Evolutionary conservation across 1,140 invertebrate species (phyloP).

Genomic region (Homalodisca vitripennis): DNA sequence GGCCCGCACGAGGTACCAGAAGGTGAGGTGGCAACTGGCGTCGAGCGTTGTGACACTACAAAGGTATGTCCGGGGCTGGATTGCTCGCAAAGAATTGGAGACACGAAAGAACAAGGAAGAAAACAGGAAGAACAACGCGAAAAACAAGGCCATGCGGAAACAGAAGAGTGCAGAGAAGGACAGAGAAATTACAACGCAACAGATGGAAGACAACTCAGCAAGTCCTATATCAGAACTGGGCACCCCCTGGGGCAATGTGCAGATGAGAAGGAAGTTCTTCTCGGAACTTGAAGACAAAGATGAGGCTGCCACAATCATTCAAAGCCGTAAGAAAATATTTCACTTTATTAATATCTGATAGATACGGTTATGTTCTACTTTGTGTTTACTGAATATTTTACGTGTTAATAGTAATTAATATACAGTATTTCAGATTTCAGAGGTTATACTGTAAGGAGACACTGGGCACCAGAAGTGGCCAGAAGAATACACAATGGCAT

Average conservation of each 20-base stretch:
- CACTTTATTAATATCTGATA: too few relatives aligned
- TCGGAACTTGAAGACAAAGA: conserved; percentile 44
- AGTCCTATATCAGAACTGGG: neutral
- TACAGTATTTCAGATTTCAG: conserved; percentile 55
- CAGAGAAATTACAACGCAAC: conserved; percentile 1
- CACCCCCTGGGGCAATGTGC: conserved; percentile 34
- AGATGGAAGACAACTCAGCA: neutral
- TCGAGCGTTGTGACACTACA: conserved; percentile 65
- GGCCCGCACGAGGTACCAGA: conserved; percentile 54
- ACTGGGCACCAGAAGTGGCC: conserved; percentile 53
- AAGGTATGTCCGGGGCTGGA: conserved; percentile 64
- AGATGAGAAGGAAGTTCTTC: conserved; percentile 47
- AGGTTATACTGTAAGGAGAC: conserved; percentile 62
- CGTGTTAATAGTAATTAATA: neutral
- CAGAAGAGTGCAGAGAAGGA: conserved; percentile 15
- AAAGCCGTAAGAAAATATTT: conserved; percentile 60
- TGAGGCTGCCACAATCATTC: conserved; percentile 62
- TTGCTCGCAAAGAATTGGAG: conserved; percentile 49
- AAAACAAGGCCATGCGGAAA: conserved; percentile 20
- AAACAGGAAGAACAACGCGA: conserved; percentile 13
- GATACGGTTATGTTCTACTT: too few relatives aligned
- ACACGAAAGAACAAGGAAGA: conserved; percentile 11
- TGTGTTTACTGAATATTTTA: neutral
- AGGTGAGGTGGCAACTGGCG: conserved; percentile 60
- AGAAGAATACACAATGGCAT: conserved; percentile 29